Evolutionary conservation across 2,797 vertebrate genomes (phyloP), one percentile per base, ranked within the genome.

Genomic region (Brotula barbata): DNA sequence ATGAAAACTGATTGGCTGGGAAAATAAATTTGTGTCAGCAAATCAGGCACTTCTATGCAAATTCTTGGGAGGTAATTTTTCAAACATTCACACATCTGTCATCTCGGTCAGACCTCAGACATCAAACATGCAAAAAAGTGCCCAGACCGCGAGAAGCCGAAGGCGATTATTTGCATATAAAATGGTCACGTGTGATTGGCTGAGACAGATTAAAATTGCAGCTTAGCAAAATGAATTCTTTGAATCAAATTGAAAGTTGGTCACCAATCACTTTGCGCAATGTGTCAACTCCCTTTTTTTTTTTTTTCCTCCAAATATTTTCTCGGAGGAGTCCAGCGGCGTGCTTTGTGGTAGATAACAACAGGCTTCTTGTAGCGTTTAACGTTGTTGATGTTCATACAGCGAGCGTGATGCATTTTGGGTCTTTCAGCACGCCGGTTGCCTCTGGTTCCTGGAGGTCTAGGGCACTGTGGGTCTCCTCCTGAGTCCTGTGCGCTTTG

Each of bases 21-120:
- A 74, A 76, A 85, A 84, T 67, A 71, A 45, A 43, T 61, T 79
- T 82, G 70, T 76, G 69, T 86, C 72, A 83, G 72, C 74, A 76
- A 80, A 84, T 83, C 78, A 72, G 84, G 65, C 68, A 80, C 64
- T 79, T 84, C 79, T 68, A 87, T 87, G 84, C 71, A 89, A 87
- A 89, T 85, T 75, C 36, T 14, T 40, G 39, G n/a, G 37, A 6
- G 72, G 74, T 60, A 85, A 78, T 80, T 84, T 81, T 85, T 86
- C 77, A 83, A 76, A 73, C 71, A 77, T 73, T 80, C 78, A 77
- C 72, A 79, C 83, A 82, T 84, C 73, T 87, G 81, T 87, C 82
- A 87, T 68, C 64, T 56, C 59, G 58, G 77, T 73, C 78, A 75
- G 76, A 80, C 73, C 75, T 73, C 70, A 83, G 67, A 84, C 68